A percentile compares a stretch with the other conserved stretches of the same genome.
Evolutionary conservation across 2,888 invertebrate species (phyloP).

Genomic region (Nemurella pictetii): DNA sequence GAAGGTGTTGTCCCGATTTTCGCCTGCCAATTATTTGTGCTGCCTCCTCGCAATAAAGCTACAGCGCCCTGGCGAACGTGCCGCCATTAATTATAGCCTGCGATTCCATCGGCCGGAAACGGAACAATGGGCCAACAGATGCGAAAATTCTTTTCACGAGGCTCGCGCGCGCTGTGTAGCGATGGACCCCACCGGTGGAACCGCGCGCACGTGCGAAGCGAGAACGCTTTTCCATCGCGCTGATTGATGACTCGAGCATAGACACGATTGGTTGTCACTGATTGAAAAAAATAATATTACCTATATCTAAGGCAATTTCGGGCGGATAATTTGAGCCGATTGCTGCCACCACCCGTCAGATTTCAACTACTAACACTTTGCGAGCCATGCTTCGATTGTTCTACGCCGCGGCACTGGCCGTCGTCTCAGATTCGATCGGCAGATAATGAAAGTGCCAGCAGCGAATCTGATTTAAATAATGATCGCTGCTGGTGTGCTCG

Average conservation of each 20-base stretch:
- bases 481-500: neutral
- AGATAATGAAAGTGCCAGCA: neutral
- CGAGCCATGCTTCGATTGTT: neutral
- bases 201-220: neutral
- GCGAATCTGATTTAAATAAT: neutral
- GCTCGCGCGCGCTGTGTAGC: no score
- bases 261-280: slow-evolving; percentile 5
- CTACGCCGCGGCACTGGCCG: no score
- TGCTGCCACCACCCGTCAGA: neutral
- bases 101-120: slow-evolving; percentile 15
- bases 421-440: neutral
- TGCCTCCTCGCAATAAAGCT: neutral
- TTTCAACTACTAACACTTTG: neutral
- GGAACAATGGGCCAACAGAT: slow-evolving; percentile 18
- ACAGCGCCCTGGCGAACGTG: neutral
- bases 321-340: neutral
- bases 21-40: neutral
- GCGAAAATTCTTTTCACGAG: neutral
- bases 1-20: neutral
- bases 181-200: neutral
- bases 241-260: neutral
- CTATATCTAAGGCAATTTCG: neutral
- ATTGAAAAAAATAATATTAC: neutral
- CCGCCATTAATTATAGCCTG: slow-evolving; percentile 1
- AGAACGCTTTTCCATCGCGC: neutral